These are phyloP conservation scores for Trematocara macrostoma DNA, from an alignment of 2,113 vertebrate genomes.

Conservation along the genomic window DNA sequence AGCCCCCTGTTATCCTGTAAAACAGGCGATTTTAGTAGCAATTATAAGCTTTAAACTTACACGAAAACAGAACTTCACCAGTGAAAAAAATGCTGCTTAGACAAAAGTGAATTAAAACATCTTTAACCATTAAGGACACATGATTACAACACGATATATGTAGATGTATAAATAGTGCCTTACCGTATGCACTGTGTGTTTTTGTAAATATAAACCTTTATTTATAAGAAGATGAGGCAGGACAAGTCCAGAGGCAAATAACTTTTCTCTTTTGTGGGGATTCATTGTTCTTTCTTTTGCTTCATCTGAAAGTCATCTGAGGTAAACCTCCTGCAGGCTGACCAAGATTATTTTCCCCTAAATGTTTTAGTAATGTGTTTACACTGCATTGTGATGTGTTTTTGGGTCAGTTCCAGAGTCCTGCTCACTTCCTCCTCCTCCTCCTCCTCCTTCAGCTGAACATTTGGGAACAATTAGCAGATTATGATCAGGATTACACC, in stretches of 20 bases:
- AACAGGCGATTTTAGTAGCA: neutral
- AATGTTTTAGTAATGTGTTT: neutral
- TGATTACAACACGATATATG: neutral
- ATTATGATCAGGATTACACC: neutral
- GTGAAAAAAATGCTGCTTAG: neutral
- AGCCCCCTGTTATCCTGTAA: neutral
- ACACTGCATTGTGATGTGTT: neutral
- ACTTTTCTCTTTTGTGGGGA: neutral
- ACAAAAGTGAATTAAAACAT: neutral
- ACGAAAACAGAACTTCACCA: neutral
- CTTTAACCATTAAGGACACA: neutral
- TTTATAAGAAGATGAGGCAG: neutral
- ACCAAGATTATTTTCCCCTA: neutral
- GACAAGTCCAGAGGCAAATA: neutral
- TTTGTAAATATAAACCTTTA: neutral
- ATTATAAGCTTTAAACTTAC: neutral
- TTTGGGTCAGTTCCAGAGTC: neutral
- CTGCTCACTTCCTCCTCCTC: neutral
- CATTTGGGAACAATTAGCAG: conserved; percentile 20
- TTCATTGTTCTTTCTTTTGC: neutral
- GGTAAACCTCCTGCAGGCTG: neutral
- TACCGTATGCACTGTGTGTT: neutral
- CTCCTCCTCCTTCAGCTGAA: neutral
- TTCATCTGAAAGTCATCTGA: neutral
- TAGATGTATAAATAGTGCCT: neutral